These are phyloP conservation scores for Meganola albula DNA, from an alignment of 2,888 invertebrate species.

Conservation along the genomic window DNA sequence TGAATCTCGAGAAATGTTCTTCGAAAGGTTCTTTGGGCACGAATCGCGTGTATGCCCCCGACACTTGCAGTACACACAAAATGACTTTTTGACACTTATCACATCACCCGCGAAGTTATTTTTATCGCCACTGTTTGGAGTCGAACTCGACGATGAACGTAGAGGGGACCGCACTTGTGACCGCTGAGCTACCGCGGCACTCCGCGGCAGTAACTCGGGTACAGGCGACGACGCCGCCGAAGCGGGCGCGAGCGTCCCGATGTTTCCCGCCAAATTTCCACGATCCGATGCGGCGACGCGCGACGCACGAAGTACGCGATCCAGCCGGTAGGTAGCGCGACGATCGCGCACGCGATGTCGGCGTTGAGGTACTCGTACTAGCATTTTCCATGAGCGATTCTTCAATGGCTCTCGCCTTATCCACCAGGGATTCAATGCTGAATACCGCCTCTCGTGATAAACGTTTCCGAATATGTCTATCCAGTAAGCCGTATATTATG, in stretches of 20 bases:
- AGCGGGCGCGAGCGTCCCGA: too few species aligned
- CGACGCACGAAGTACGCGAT: background rate
- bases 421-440: background rate
- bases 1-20: too few species aligned
- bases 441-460: background rate
- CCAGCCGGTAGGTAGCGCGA: background rate
- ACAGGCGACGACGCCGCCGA: too few species aligned
- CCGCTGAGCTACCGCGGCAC: constrained; percentile 10
- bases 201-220: too few species aligned
- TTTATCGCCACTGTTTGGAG: too few species aligned
- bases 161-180: too few species aligned
- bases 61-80: constrained; percentile 1
- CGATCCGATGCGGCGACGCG: background rate
- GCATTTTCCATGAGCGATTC: background rate
- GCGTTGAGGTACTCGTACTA: background rate
- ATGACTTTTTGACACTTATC: too few species aligned
- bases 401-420: background rate
- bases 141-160: too few species aligned
- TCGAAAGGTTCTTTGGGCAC: too few species aligned
- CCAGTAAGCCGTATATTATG: background rate
- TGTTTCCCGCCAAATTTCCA: too few species aligned
- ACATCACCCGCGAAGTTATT: too few species aligned
- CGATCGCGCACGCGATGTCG: background rate
- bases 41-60: background rate
- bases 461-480: background rate